Base-by-base conservation (phyloP, 2,888 invertebrate genomes). In the Trichogramma evanescens region DNA sequence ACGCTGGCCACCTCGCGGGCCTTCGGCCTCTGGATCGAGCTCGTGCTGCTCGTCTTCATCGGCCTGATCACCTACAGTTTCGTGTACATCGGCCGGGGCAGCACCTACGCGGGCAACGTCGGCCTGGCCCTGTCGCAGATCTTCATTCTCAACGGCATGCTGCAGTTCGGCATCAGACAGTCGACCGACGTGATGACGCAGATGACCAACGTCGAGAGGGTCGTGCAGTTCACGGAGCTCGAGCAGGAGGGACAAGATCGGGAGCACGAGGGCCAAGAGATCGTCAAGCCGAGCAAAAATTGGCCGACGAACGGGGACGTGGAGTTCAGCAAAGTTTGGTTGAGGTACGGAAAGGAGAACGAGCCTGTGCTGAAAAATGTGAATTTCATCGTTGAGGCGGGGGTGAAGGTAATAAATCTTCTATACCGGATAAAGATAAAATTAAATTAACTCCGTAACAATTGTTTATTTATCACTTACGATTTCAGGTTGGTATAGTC, bases 101-200 rank as follows among this genome's bases (percentile, higher is more conserved):
- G 83, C 82, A 2, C 83, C 1, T 78, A 80, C 60, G 85, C 87
- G 3, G 88, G 88, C 0, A 82, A 87, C 71, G 87, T 89, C 1
- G 89, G 89, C 4, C 77, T 89, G 54, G 88, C 87, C 0, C 81
- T 90, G 63, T 86, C 88, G 40, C 89, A 89, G 67, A 38, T 58
- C 60, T 77, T 89, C 58, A 85, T 87, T 65, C 74, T 92, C 62
- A 89, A 89, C 59, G 90, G 89, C 65, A 88, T 91, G 86, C 83
- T 92, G 59, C 91, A 91, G 74, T 86, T 87, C 79, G 89, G 89
- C 6, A 86, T 92, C 65, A 82, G 90, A 61, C 90, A 91, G 74
- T 84, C 87, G 41, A 88, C 91, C 0, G 92, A 92, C 73, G 84
- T 86, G 13, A 81, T 87, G 58, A 85, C 86, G 8, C 86, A 88